Base-by-base conservation (phyloP, 2,888 invertebrate genomes). In the Drosophila melanosoma region DNA sequence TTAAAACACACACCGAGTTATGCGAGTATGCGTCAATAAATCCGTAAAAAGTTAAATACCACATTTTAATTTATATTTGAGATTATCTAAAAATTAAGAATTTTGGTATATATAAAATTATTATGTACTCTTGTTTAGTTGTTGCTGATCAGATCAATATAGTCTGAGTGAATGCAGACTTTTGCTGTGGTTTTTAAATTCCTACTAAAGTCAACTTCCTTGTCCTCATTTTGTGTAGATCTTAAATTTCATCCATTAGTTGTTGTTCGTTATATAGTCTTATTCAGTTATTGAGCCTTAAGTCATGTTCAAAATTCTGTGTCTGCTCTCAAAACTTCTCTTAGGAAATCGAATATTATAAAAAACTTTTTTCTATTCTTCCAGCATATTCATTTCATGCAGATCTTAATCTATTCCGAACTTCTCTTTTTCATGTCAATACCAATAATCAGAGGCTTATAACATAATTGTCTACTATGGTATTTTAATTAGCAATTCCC, bases 21-120 rank as follows among this genome's bases (percentile, higher is more conserved):
- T 45, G 23, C 45, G 45, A 45, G 69, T 76, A 83, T 81, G 83
- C 87, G 74, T 83, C 82, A 89, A 85, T 85, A 85, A 85, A 85
- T 69, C 59, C 65, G 54, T 66, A 57, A 54, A 74, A 54, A 63
- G 59, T 59, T 38, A 45, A 17, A 20, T 56, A 20, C 17, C 32
- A 62, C 2, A 58, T 60, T 73, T 54, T 62, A 2, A 23, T 45
- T 45, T 45, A 8, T 15, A 4, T 23, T 23, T 0, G 15, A 4
- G 45, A 23, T 23, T 1, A 23, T 23, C 23, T 23, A 23, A 23
- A 23, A 23, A 23, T 23, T 23, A 12, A 3, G 3, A 2, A 1
- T 45, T 45, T 45, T 15, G 12, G 3, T 17, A 20, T n/a, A 45
- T 7, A 29, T 3, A 7, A 4, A 20, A 20, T 3, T 26, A 11